Percentiles rank a stretch among this genome's conserved stretches.
These are phyloP conservation scores for Tetheella fluctuosa DNA, from an alignment of 2,888 invertebrate species.

Conservation along the genomic window DNA sequence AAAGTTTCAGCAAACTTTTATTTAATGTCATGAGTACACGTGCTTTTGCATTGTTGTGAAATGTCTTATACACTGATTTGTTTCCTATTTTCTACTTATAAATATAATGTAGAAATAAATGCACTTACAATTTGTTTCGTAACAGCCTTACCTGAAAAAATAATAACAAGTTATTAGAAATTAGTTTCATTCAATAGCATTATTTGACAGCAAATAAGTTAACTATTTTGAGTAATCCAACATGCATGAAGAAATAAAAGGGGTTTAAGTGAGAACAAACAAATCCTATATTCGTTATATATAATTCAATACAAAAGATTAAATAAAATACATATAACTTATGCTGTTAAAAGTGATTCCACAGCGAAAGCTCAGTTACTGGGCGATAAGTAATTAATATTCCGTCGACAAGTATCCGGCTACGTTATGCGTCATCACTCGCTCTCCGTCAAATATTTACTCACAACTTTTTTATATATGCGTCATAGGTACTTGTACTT, in stretches of 20 bases:
- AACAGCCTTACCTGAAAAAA: slow-evolving; percentile 2
- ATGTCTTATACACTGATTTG: not conserved
- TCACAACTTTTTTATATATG: slow-evolving; percentile 49
- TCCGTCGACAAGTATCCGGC: slow-evolving; percentile 51
- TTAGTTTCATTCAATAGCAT: not conserved
- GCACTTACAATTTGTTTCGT: not conserved
- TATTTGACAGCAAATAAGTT: not conserved
- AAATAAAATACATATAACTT: not conserved
- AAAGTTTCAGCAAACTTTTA: slow-evolving; percentile 40
- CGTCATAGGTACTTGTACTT: too few species aligned
- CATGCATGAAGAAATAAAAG: not conserved
- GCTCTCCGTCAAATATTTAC: slow-evolving; percentile 52
- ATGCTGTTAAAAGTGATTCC: slow-evolving; percentile 19
- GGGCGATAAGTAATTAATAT: slow-evolving; percentile 55
- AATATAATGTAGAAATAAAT: not conserved
- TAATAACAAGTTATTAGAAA: not conserved
- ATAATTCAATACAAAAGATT: not conserved
- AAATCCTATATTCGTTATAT: too few species aligned
- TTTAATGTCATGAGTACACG: slow-evolving; percentile 1
- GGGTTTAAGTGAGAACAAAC: too few species aligned
- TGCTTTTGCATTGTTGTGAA: not conserved
- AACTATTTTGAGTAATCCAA: too few species aligned
- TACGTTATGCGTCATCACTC: slow-evolving; percentile 35
- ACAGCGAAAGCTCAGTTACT: slow-evolving; percentile 31
- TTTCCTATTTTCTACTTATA: not conserved